Percentiles rank a stretch among this genome's conserved stretches.
phyloP scores from a whole-genome alignment of 2,113 vertebrate genomes.

The Lophura nycthemera region DNA sequence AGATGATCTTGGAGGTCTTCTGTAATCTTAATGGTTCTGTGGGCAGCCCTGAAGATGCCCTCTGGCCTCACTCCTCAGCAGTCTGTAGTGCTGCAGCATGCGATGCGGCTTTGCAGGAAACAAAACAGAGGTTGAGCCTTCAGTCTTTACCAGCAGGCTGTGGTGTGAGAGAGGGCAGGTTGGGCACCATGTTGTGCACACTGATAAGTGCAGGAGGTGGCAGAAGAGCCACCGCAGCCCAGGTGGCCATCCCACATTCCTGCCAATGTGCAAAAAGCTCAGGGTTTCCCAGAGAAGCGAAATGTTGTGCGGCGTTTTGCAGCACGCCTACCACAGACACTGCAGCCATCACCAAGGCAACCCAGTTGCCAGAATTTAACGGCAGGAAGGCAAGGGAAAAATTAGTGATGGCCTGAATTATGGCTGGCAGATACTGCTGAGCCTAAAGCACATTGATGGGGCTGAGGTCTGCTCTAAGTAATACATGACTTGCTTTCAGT shows the following conservation, averaged over 20 bases:
- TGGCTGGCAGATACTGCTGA: background rate
- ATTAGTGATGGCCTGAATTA: background rate
- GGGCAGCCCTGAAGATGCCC: background rate
- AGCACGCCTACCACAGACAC: background rate
- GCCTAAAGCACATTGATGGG: background rate
- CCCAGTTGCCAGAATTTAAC: constrained; percentile 25
- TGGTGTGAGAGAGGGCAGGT: background rate
- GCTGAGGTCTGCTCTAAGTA: background rate
- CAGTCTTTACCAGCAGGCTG: accelerated
- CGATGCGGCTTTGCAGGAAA: background rate
- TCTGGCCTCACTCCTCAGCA: background rate
- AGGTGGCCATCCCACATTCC: background rate
- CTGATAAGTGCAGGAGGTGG: accelerated
- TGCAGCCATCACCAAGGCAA: constrained; percentile 54
- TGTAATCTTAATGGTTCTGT: background rate
- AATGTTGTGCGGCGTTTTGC: background rate
- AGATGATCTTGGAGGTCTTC: too few species aligned
- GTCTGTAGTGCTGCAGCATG: background rate
- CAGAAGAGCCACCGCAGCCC: background rate
- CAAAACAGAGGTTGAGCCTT: background rate
- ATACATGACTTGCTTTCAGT: background rate
- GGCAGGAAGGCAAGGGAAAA: background rate
- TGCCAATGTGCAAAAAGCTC: background rate
- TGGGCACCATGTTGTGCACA: background rate
- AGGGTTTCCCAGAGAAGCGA: background rate